These are phyloP conservation scores for Muschampia plurimacula DNA, from an alignment of 2,888 invertebrate genomes.

Conservation along the genomic window DNA sequence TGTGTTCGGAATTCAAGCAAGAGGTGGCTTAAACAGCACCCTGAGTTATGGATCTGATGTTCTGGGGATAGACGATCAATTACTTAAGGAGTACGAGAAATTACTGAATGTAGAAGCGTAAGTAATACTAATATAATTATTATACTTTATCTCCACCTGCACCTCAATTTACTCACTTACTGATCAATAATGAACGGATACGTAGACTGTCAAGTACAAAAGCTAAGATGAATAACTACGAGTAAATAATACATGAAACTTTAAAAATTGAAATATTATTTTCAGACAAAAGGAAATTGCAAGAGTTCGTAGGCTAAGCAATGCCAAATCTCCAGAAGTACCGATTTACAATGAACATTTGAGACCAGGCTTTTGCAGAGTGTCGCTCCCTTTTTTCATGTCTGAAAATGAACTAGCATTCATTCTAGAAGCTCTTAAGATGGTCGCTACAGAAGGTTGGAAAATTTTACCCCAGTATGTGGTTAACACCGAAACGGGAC, in stretches of 20 bases:
- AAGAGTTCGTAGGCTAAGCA: constrained; percentile 72
- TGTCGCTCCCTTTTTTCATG: constrained; percentile 95
- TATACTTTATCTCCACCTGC: neutral
- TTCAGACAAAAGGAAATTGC: constrained; percentile 79
- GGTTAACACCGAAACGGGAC: constrained; percentile 94
- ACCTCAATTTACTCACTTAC: too few relatives aligned
- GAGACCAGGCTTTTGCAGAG: constrained; percentile 93
- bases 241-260: neutral
- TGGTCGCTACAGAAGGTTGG: constrained; percentile 96
- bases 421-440: constrained; percentile 92
- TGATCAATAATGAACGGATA: too few relatives aligned
- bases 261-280: constrained; percentile 41
- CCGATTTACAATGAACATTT: constrained; percentile 88
- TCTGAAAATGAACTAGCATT: constrained; percentile 92
- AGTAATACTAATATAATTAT: constrained; percentile 51
- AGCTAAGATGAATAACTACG: too few relatives aligned
- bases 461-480: constrained; percentile 94
- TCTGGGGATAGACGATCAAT: constrained; percentile 92
- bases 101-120: constrained; percentile 78
- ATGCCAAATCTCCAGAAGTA: constrained; percentile 72
- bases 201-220: too few relatives aligned
- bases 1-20: constrained; percentile 95
- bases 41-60: constrained; percentile 94
- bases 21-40: constrained; percentile 93
- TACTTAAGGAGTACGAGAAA: constrained; percentile 91